These are phyloP conservation scores for Lithobates sylvaticus DNA, from an alignment of 2,797 vertebrate species.

Conservation along the genomic window DNA sequence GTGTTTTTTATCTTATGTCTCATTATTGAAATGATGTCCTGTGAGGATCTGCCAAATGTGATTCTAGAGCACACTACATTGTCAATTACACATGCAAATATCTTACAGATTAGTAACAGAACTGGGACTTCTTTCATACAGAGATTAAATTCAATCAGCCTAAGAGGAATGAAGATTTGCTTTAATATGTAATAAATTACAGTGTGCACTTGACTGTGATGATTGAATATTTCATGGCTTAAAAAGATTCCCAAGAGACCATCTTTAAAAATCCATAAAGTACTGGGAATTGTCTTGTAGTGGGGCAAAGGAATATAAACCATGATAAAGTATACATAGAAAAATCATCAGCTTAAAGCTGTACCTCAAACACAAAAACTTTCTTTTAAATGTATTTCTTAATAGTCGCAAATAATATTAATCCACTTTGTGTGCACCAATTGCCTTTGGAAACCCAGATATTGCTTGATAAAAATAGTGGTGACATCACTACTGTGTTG, in stretches of 20 bases:
- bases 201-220: slow-evolving; percentile 27
- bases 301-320: neutral
- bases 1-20: neutral
- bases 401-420: too few species aligned
- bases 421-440: too few species aligned
- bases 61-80: slow-evolving; percentile 53
- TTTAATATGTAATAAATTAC: slow-evolving; percentile 51
- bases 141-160: slow-evolving; percentile 60
- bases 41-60: slow-evolving; percentile 37
- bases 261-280: slow-evolving; percentile 22
- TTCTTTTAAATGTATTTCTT: too few species aligned
- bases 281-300: neutral
- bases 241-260: slow-evolving; percentile 17
- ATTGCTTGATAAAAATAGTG: too few species aligned
- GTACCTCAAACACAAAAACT: too few species aligned
- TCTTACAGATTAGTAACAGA: slow-evolving; percentile 42
- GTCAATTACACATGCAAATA: slow-evolving; percentile 58
- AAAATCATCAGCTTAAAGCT: neutral
- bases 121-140: slow-evolving; percentile 25
- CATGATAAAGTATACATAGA: neutral
- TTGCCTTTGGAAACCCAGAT: too few species aligned
- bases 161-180: slow-evolving; percentile 43
- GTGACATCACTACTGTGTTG: too few species aligned
- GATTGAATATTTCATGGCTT: slow-evolving; percentile 51
- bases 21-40: slow-evolving; percentile 3